Percentiles rank a stretch among this genome's conserved stretches.
Conservation (phyloP, 2,888 invertebrate species). For the Drosophila ochracea region DNA sequence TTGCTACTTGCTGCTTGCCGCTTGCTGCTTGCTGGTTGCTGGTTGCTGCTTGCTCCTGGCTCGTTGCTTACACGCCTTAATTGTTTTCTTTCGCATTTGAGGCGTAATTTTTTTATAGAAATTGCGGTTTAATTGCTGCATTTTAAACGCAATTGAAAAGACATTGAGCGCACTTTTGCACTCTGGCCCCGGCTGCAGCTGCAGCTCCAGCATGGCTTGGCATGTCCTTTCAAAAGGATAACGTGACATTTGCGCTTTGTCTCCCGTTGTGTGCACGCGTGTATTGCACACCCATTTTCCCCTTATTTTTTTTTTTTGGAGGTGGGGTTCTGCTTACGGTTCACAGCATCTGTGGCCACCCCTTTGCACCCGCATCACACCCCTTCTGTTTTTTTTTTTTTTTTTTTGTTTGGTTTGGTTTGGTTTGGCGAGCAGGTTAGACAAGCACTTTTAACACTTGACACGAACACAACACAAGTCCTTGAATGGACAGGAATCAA, state of each 20-base stretch:
- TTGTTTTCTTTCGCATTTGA: constrained; percentile 67
- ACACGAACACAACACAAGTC: constrained; percentile 38
- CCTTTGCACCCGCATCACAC: neutral
- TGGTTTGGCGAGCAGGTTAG: constrained; percentile 22
- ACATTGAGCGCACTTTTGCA: constrained; percentile 63
- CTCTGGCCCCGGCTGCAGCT: constrained; percentile 13
- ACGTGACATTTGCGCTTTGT: constrained; percentile 70
- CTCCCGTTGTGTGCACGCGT: constrained; percentile 19
- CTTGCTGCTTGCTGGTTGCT: constrained; percentile 10
- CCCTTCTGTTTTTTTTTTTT: neutral
- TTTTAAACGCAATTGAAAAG: constrained; percentile 77
- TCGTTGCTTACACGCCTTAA: constrained; percentile 48
- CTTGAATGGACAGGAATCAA: constrained; percentile 6
- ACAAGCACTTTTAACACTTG: constrained; percentile 47
- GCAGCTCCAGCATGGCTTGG: neutral
- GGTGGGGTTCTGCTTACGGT: neutral
- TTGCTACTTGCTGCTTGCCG: neutral
- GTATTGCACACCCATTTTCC: neutral
- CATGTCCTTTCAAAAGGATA: constrained; percentile 62
- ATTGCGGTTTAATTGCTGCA: constrained; percentile 80
- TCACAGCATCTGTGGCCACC: neutral
- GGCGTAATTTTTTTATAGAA: constrained; percentile 73
- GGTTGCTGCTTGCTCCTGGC: neutral
- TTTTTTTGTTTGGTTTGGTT: neutral
- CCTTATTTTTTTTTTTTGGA: neutral